Evolutionary conservation across 2,888 invertebrate genomes (phyloP).

Genomic region (Orthosia gracilis): DNA sequence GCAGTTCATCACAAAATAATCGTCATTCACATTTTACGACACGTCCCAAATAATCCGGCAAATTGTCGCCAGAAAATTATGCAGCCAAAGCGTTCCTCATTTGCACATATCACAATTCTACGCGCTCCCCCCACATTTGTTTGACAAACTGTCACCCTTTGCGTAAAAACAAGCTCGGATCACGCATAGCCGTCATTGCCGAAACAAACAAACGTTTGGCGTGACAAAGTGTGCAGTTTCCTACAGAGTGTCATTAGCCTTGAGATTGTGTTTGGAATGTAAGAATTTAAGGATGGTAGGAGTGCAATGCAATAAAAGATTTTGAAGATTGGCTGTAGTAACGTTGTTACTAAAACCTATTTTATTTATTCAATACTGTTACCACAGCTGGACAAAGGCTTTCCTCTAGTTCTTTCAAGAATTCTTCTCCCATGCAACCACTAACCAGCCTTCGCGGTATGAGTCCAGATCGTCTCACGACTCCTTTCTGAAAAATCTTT

Average conservation of each 20-base stretch:
- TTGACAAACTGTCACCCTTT: conserved; percentile 30
- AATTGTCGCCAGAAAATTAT: conserved; percentile 47
- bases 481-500: too few species aligned
- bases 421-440: too few species aligned
- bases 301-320: not conserved
- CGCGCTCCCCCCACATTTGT: conserved; percentile 9
- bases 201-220: conserved; percentile 61
- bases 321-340: not conserved
- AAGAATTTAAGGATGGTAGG: not conserved
- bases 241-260: conserved; percentile 57
- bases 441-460: too few species aligned
- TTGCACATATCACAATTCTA: conserved; percentile 54
- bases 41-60: conserved; percentile 29
- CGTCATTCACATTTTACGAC: conserved; percentile 1
- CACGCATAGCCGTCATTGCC: conserved; percentile 47
- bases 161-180: conserved; percentile 54
- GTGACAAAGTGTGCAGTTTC: conserved; percentile 63
- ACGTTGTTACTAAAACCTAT: not conserved
- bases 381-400: too few species aligned
- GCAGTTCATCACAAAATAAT: conserved; percentile 1
- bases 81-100: conserved; percentile 38
- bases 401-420: too few species aligned
- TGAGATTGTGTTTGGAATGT: conserved; percentile 2
- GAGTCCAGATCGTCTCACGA: too few species aligned
- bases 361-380: too few species aligned